These are phyloP conservation scores for Platalea minor DNA, from an alignment of 2,797 vertebrate genomes.

Conservation along the genomic window DNA sequence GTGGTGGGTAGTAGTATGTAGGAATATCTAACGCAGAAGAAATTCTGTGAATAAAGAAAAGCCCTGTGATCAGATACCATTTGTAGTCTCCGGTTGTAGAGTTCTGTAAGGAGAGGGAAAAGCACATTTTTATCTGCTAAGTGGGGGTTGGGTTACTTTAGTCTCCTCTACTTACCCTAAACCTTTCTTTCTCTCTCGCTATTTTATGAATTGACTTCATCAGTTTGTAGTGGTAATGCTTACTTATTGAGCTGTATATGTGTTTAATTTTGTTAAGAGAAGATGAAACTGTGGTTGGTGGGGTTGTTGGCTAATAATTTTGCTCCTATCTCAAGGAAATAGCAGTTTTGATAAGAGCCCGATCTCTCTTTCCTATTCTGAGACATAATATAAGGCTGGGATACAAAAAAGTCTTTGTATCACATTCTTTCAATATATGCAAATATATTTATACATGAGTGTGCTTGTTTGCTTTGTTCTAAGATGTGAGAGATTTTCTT, in stretches of 20 bases:
- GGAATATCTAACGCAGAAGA: background rate
- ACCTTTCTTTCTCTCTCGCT: background rate
- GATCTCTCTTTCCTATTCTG: background rate
- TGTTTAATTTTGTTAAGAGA: background rate
- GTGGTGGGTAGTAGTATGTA: background rate
- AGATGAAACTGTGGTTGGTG: background rate
- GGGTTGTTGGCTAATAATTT: background rate
- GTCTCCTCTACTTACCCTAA: background rate
- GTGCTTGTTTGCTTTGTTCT: background rate
- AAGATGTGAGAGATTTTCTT: background rate
- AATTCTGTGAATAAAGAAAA: background rate
- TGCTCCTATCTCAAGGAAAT: background rate
- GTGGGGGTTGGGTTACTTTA: background rate
- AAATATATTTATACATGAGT: background rate
- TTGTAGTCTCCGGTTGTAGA: background rate
- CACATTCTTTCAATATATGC: background rate
- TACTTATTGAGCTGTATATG: background rate
- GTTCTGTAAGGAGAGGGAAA: background rate
- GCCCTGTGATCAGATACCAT: background rate
- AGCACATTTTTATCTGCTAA: background rate
- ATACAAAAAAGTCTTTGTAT: background rate
- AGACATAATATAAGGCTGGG: background rate
- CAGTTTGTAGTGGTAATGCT: background rate
- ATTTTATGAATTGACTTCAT: background rate
- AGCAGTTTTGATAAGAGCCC: background rate